Evolutionary conservation across 2,888 invertebrate species (phyloP), one percentile per base, ranked within the genome.

Genomic region (Entomobrya multifasciata): DNA sequence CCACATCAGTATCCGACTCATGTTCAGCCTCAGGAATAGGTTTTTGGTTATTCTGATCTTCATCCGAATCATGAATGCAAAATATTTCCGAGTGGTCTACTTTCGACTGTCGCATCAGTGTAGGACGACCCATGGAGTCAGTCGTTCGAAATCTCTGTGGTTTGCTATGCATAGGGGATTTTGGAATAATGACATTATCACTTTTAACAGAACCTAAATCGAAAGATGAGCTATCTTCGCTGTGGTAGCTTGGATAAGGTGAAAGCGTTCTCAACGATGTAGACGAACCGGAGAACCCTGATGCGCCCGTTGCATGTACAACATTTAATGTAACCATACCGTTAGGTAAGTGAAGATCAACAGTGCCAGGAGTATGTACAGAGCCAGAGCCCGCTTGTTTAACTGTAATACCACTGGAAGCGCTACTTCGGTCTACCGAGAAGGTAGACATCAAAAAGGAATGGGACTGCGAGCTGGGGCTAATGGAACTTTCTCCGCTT

Each of bases 291-390:
- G 83, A 65, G 11, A 86, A 30, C 22, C 72, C 86, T 60, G 80
- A 49, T 11, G 79, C 86, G 6, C 86, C 81, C 11, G 79, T 82
- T 22, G 85, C 65, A 49, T 87, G 83, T 15, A 87, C 83, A 2
- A 94, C 93, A 86, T 93, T 92, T 86, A 94, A 92, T 22, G 93
- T 95, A 22, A 95, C 94, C 13, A 95, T 94, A 90, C 94, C 94
- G 91, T 95, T 94, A 11, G 94, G 94, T 57, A 94, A 94, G 92
- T 96, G 96, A 88, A 96, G 93, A 92, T 96, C 96, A 93, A 96
- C 88, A 22, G 88, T 87, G 17, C 88, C 87, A 8, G 87, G 47
- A 52, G 76, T 88, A 30, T 49, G 17, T 20, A 55, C 20, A 30
- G 76, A 47, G 13, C 49, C 52, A 22, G 70, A 1, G 44, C 20